A percentile compares a stretch with the other conserved stretches of the same genome.
These are phyloP conservation scores for Pseudorhombus dupliciocellatus DNA, from an alignment of 2,113 vertebrate species.

Conservation along the genomic window DNA sequence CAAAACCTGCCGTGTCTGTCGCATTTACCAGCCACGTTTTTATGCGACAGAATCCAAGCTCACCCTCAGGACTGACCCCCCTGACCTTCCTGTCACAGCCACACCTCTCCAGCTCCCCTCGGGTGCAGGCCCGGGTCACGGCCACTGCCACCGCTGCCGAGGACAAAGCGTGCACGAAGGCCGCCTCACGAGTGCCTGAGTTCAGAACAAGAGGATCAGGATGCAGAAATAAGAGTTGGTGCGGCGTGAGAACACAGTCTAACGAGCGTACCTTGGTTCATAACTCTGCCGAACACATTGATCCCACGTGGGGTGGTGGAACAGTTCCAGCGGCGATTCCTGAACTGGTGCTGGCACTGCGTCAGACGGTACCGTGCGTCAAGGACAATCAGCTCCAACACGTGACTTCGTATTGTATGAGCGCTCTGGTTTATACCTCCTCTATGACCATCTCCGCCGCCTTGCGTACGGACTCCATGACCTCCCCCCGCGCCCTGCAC, in stretches of 20 bases:
- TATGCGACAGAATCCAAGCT: slow-evolving; percentile 44
- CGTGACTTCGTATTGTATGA: not conserved
- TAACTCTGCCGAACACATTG: slow-evolving; percentile 81
- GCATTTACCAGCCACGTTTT: slow-evolving; percentile 23
- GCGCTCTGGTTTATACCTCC: slow-evolving; percentile 69
- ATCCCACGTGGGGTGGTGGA: slow-evolving; percentile 82
- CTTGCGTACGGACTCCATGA: slow-evolving; percentile 80
- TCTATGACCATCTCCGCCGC: slow-evolving; percentile 81
- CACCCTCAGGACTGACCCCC: slow-evolving; percentile 83
- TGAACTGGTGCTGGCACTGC: slow-evolving; percentile 83
- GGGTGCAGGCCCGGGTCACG: slow-evolving; percentile 82
- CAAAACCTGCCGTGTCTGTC: no score
- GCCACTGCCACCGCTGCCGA: slow-evolving; percentile 78
- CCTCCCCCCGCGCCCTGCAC: slow-evolving; percentile 78
- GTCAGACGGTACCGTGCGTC: slow-evolving; percentile 14
- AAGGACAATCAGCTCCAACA: not conserved
- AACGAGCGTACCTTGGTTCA: slow-evolving; percentile 78
- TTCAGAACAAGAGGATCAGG: slow-evolving; percentile 1
- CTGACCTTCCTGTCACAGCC: slow-evolving; percentile 81
- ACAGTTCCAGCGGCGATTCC: slow-evolving; percentile 82
- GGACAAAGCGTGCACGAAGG: slow-evolving; percentile 79
- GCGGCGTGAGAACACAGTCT: not conserved
- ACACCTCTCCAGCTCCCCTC: slow-evolving; percentile 81
- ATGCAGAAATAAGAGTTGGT: not conserved
- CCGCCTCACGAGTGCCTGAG: slow-evolving; percentile 80